Conservation (phyloP, 2,797 vertebrate genomes). For the Eupleurogrammus muticus region DNA sequence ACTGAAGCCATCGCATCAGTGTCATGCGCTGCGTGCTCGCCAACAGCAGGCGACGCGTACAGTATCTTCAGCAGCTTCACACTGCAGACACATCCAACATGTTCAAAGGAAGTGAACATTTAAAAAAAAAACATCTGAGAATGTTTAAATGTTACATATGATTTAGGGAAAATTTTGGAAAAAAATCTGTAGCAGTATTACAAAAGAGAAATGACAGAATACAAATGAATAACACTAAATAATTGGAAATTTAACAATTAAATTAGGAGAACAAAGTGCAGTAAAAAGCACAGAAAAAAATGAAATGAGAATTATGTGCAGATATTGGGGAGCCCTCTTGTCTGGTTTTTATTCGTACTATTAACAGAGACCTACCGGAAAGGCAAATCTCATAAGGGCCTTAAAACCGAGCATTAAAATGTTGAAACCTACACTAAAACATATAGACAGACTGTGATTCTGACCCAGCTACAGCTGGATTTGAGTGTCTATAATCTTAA, state of each 20-base stretch:
- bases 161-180: not conserved
- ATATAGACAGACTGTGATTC: not conserved
- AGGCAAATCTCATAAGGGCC: not conserved
- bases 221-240: not conserved
- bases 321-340: not conserved
- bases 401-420: not conserved
- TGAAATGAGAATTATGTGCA: too few relatives aligned
- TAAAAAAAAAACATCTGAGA: not conserved
- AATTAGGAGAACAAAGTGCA: not conserved
- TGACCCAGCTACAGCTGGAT: not conserved
- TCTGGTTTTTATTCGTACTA: not conserved
- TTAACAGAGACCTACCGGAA: not conserved
- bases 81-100: too few relatives aligned
- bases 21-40: not conserved
- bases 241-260: not conserved
- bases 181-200: not conserved
- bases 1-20: constrained; percentile 2
- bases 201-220: not conserved
- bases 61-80: not conserved
- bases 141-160: not conserved
- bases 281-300: not conserved
- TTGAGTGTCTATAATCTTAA: not conserved
- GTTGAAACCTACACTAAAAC: not conserved
- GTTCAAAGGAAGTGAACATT: not conserved
- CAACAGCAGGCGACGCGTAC: constrained; percentile 7